Evolutionary conservation across 2,888 invertebrate genomes (phyloP).

Genomic region (Cosmopolites sordidus): DNA sequence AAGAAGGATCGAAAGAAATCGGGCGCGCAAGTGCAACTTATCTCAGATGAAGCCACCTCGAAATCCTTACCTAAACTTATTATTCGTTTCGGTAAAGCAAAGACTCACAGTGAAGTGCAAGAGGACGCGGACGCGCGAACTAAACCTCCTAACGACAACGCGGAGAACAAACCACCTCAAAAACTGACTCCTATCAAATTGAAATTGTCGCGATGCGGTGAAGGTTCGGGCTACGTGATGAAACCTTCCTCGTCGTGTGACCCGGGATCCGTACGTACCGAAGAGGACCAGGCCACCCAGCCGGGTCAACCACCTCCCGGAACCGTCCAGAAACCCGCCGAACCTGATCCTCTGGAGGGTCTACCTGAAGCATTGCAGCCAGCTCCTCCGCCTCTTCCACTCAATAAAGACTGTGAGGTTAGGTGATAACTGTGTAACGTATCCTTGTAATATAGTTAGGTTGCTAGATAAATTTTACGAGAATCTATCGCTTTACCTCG

Average conservation of each 20-base stretch:
- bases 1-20: constrained; percentile 52
- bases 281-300: constrained; percentile 40
- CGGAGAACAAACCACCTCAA: constrained; percentile 18
- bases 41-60: constrained; percentile 41
- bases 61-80: constrained; percentile 67
- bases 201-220: constrained; percentile 76
- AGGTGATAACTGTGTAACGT: constrained; percentile 66
- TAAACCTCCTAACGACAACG: background rate
- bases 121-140: constrained; percentile 8
- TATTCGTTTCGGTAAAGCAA: constrained; percentile 62
- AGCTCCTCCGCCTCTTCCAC: constrained; percentile 53
- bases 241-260: constrained; percentile 42
- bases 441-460: constrained; percentile 20
- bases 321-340: constrained; percentile 26
- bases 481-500: background rate
- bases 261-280: constrained; percentile 37
- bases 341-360: constrained; percentile 31
- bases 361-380: constrained; percentile 34
- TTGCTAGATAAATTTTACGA: constrained; percentile 11
- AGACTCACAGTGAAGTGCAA: constrained; percentile 29
- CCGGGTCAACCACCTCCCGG: constrained; percentile 39
- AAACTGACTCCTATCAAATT: constrained; percentile 75
- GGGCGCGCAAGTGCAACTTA: constrained; percentile 52
- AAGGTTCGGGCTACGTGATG: constrained; percentile 68
- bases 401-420: constrained; percentile 81